A percentile compares a stretch with the other conserved stretches of the same genome.
These are phyloP conservation scores for Amphiduros pacificus DNA, from an alignment of 2,888 invertebrate species.

Conservation along the genomic window DNA sequence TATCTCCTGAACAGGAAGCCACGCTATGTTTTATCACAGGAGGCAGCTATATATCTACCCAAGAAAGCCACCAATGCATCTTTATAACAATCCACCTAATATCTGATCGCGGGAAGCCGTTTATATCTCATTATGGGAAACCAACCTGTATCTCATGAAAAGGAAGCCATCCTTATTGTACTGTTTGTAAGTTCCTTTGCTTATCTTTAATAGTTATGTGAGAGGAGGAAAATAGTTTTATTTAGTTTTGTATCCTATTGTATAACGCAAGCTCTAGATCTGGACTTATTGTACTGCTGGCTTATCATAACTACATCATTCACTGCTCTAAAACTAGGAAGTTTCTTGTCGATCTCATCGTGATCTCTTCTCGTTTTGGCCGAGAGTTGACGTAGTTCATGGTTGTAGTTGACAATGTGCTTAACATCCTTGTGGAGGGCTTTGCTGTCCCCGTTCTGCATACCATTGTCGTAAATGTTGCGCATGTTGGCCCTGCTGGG, in stretches of 20 bases:
- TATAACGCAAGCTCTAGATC: slow-evolving; percentile 11
- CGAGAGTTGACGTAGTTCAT: slow-evolving; percentile 10
- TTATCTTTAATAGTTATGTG: too few relatives aligned
- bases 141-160: too few relatives aligned
- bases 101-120: too few relatives aligned
- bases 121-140: too few relatives aligned
- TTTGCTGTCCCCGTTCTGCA: not conserved
- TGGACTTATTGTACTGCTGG: slow-evolving; percentile 1
- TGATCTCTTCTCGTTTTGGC: not conserved
- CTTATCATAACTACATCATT: slow-evolving; percentile 1
- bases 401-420: slow-evolving; percentile 2
- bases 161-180: too few relatives aligned
- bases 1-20: too few relatives aligned
- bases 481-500: slow-evolving; percentile 29
- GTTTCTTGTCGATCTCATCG: not conserved
- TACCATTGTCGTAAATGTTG: not conserved
- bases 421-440: not conserved
- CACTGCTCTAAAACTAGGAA: slow-evolving; percentile 16
- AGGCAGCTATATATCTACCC: too few relatives aligned
- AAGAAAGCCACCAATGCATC: too few relatives aligned
- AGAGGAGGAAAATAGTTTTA: too few relatives aligned
- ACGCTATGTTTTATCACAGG: too few relatives aligned
- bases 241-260: slow-evolving; percentile 11
- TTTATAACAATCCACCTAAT: too few relatives aligned
- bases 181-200: too few relatives aligned